These are phyloP conservation scores for Phymanthus crucifer DNA, from an alignment of 92 coral and sea anemone genomes.

Conservation along the genomic window DNA sequence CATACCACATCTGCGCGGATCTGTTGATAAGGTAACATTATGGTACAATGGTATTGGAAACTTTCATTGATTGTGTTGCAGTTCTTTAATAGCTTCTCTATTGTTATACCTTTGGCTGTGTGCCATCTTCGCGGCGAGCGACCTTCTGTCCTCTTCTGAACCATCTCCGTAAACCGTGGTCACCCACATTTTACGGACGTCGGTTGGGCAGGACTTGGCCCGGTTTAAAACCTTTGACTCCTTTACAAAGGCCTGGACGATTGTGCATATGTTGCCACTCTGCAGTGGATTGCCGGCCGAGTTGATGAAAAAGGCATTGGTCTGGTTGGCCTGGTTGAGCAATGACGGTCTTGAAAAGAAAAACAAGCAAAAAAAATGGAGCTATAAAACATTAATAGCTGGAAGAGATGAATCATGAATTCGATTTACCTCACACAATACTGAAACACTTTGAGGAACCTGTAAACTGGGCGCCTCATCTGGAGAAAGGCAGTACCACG, in stretches of 20 bases:
- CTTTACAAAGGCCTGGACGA: neutral
- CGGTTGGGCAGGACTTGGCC: neutral
- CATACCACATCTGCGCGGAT: constrained; percentile 5
- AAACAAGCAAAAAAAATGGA: neutral
- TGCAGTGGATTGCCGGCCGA: neutral
- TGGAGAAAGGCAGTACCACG: constrained; percentile 9
- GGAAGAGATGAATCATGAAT: neutral
- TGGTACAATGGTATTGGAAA: neutral
- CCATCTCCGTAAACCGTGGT: neutral
- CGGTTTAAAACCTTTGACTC: neutral
- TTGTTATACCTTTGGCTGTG: constrained; percentile 7
- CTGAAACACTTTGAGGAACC: neutral
- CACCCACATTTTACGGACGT: constrained; percentile 9
- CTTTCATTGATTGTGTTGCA: neutral
- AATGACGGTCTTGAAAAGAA: neutral
- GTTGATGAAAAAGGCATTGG: neutral
- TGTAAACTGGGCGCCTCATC: constrained; percentile 4
- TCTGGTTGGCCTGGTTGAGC: neutral
- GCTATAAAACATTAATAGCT: too few species aligned
- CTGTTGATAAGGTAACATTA: neutral
- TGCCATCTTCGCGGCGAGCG: constrained; percentile 7
- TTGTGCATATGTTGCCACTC: neutral
- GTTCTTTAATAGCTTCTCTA: neutral
- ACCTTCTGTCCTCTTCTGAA: constrained; percentile 1
- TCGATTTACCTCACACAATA: neutral